Percentiles rank a stretch among this genome's conserved stretches.
These are phyloP conservation scores for Xenentodon cancila DNA, from an alignment of 2,797 vertebrate species.

Conservation along the genomic window DNA sequence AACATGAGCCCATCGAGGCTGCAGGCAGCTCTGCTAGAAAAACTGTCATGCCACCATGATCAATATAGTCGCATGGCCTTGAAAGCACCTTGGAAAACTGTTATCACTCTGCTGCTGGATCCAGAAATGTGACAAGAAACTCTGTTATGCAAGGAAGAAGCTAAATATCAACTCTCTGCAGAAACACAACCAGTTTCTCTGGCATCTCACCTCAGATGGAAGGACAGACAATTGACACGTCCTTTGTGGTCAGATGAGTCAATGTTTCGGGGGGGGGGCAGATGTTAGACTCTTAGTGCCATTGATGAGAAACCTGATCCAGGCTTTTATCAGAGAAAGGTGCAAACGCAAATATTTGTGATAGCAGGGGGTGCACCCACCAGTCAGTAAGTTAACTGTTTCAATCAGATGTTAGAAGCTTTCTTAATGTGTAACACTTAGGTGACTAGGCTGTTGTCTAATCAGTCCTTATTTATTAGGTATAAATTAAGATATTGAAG, in stretches of 20 bases:
- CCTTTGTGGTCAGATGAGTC: constrained; percentile 6
- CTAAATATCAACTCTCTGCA: neutral
- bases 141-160: too few species aligned
- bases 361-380: neutral
- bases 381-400: too few species aligned
- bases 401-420: too few species aligned
- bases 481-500: too few species aligned
- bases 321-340: neutral
- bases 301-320: neutral
- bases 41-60: neutral
- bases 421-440: too few species aligned
- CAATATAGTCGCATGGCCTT: neutral
- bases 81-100: neutral
- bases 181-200: neutral
- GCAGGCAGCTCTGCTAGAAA: neutral
- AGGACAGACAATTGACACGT: neutral
- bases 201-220: constrained; percentile 5
- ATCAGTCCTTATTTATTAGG: too few species aligned
- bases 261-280: neutral
- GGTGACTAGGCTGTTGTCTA: too few species aligned
- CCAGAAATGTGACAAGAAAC: constrained; percentile 6
- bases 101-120: neutral
- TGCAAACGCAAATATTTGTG: neutral
- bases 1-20: neutral
- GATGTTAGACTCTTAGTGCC: neutral